Evolutionary conservation across 2,797 vertebrate genomes (phyloP).

Genomic region (Aplochiton taeniatus): DNA sequence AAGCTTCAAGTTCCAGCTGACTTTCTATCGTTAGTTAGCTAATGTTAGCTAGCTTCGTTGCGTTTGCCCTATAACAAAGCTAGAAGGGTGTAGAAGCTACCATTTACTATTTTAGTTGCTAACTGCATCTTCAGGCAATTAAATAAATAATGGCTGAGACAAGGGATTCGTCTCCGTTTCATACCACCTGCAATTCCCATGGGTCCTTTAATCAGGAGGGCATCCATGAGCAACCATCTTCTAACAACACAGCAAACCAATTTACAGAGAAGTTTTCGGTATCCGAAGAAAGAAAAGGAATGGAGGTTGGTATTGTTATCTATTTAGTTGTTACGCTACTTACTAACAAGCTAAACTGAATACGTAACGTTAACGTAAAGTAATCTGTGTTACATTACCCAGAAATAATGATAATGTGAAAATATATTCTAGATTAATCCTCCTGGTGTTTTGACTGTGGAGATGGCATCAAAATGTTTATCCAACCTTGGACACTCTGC

Average conservation of each 20-base stretch:
- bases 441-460: constrained; percentile 74
- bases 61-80: not conserved
- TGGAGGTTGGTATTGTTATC: too few relatives aligned
- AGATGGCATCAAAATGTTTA: constrained; percentile 69
- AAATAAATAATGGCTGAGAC: constrained; percentile 16
- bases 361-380: too few relatives aligned
- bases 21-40: not conserved
- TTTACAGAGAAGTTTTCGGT: constrained; percentile 1
- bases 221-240: not conserved
- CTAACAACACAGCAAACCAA: constrained; percentile 4
- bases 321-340: too few relatives aligned
- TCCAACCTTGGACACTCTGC: constrained; percentile 74
- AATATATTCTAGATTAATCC: constrained; percentile 50
- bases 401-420: constrained; percentile 26
- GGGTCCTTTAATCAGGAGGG: constrained; percentile 7
- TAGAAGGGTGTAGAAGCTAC: too few relatives aligned
- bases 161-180: constrained; percentile 3
- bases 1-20: not conserved
- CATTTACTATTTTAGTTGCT: too few relatives aligned
- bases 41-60: not conserved
- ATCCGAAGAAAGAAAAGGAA: constrained; percentile 13
- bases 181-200: not conserved
- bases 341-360: too few relatives aligned
- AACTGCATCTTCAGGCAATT: not conserved
- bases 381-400: constrained; percentile 1